A percentile compares a stretch with the other conserved stretches of the same genome.
These are phyloP conservation scores for Picathartes gymnocephalus DNA, from an alignment of 2,113 vertebrate genomes.

Conservation along the genomic window DNA sequence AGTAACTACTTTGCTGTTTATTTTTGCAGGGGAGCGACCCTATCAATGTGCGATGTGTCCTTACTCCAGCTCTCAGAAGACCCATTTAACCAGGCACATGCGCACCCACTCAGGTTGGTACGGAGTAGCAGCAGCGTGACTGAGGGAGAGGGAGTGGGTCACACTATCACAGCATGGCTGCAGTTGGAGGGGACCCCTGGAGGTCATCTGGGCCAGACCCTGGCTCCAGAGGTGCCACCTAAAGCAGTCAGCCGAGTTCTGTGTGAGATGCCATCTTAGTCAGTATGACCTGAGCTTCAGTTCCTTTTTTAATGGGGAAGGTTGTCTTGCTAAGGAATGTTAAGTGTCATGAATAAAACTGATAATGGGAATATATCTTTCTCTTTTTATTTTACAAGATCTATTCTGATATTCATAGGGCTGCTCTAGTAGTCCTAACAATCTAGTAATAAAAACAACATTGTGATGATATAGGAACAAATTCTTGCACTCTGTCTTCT, in stretches of 20 bases:
- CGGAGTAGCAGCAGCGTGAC: not conserved
- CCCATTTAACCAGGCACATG: conserved; percentile 96
- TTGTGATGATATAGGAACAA: not conserved
- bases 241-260: not conserved
- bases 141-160: not conserved
- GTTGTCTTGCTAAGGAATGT: not conserved
- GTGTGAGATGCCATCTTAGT: not conserved
- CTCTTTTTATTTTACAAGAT: not conserved
- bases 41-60: conserved; percentile 93
- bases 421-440: not conserved
- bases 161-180: not conserved
- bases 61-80: conserved; percentile 99
- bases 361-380: not conserved
- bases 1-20: not conserved
- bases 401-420: not conserved
- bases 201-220: not conserved
- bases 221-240: not conserved
- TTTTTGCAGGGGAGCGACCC: conserved; percentile 88
- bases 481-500: not conserved
- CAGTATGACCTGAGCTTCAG: not conserved
- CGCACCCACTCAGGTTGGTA: conserved; percentile 95
- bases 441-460: not conserved
- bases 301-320: not conserved
- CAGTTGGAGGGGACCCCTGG: not conserved
- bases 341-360: not conserved